Conservation (phyloP, 1,140 invertebrate genomes). For the Pararge aegeria region DNA sequence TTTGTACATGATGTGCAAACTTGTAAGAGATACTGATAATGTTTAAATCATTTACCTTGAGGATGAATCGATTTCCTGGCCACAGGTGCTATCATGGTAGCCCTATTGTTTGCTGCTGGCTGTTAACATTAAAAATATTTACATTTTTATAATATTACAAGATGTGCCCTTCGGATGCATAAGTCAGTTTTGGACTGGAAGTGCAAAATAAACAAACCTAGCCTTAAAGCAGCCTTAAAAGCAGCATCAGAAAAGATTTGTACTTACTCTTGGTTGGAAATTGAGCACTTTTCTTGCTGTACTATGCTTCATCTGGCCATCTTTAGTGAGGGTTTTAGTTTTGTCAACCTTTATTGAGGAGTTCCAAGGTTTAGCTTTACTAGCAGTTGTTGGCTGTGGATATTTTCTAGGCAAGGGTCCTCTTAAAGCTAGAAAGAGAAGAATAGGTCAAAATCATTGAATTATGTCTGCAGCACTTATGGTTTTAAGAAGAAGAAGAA, state of each 20-base stretch:
- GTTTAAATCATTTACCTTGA: slow-evolving; percentile 52
- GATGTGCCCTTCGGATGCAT: too few relatives aligned
- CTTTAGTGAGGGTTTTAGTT: slow-evolving; percentile 45
- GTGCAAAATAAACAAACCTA: too few relatives aligned
- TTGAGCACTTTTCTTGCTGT: slow-evolving; percentile 60
- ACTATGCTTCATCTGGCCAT: slow-evolving; percentile 45
- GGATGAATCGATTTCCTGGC: slow-evolving; percentile 47
- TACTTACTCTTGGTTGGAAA: slow-evolving; percentile 47
- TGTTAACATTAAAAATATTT: slow-evolving; percentile 26
- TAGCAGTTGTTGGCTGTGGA: slow-evolving; percentile 29
- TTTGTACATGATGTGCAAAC: too few relatives aligned
- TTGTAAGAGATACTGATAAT: too few relatives aligned
- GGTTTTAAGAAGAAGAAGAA: too few relatives aligned
- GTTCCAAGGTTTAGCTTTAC: slow-evolving; percentile 59
- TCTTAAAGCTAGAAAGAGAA: slow-evolving; percentile 42
- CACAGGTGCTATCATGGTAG: slow-evolving; percentile 35
- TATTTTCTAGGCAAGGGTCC: slow-evolving; percentile 34
- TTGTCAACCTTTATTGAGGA: slow-evolving; percentile 63
- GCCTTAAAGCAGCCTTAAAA: too few relatives aligned
- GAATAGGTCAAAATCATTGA: neutral
- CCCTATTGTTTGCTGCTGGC: slow-evolving; percentile 28
- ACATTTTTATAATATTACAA: too few relatives aligned
- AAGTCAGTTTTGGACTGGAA: too few relatives aligned
- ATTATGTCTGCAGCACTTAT: neutral
- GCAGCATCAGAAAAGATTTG: too few relatives aligned